Evolutionary conservation across 2,797 vertebrate genomes (phyloP), one percentile per base, ranked within the genome.

Genomic region (Amazona finschi): DNA sequence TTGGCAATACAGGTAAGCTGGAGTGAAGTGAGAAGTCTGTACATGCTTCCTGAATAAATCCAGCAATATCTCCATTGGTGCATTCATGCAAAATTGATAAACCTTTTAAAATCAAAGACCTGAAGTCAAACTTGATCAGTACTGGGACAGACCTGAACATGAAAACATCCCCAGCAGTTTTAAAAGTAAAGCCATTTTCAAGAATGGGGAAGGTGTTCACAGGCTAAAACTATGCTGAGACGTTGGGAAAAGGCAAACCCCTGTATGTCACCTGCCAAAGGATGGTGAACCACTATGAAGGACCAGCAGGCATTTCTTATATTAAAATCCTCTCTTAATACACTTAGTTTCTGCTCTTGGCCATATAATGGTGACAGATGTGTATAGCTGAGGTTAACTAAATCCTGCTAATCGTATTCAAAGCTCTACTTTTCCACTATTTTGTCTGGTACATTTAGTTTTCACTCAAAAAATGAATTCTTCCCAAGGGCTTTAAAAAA

Each of bases 1-100:
- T 89, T 65, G 47, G 39, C 1, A 2, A 57, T 55, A 67, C 5
- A 52, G 69, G 0, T n/a, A 62, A 66, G 16, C 1, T 0, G 15
- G 21, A 15, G 13, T 57, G n/a, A 84, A 78, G 31, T 15, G 12
- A 7, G 28, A 21, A 73, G n/a, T 25, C 44, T 1, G 2, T 55
- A 41, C 3, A 6, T 33, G 28, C 21, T 55, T 87, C 36, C 78
- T 60, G n/a, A 71, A 55, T 44, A 92, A 85, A 62, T 55, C 9
- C 36, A 41, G 11, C 30, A 31, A 72, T 72, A 89, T 78, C 31
- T 91, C 38, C 22, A 46, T 7, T 38, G 15, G 4, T 15, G 7
- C 5, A 0, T 49, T 91, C 25, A 67, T 41, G 21, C 4, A 83
- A 82, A 89, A 74, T 67, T 81, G 20, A 61, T 61, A 69, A 72